These are phyloP conservation scores for Callinectes sapidus DNA, from an alignment of 2,888 invertebrate genomes.

Conservation along the genomic window DNA sequence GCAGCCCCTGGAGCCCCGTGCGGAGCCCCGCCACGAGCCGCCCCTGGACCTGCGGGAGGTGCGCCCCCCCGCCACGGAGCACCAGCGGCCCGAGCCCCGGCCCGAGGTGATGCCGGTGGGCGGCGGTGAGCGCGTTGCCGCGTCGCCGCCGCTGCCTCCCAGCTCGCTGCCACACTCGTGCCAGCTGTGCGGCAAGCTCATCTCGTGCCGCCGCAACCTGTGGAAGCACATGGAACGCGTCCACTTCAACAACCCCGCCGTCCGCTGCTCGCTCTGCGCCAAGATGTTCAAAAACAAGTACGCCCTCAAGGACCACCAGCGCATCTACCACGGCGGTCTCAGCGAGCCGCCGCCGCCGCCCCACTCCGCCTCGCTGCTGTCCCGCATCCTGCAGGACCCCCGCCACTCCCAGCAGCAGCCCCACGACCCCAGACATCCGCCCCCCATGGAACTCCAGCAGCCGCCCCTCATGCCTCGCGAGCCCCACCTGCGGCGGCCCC, in stretches of 20 bases:
- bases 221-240: conserved; percentile 73
- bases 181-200: conserved; percentile 72
- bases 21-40: conserved; percentile 53
- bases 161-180: conserved; percentile 72
- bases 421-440: conserved; percentile 55
- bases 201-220: conserved; percentile 72
- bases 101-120: conserved; percentile 44
- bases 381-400: conserved; percentile 72
- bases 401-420: conserved; percentile 64
- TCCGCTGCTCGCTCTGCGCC: conserved; percentile 72
- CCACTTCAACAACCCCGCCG: conserved; percentile 73
- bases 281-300: conserved; percentile 73
- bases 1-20: neutral
- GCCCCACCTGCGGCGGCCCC: conserved; percentile 63
- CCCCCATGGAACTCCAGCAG: conserved; percentile 56
- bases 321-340: conserved; percentile 72
- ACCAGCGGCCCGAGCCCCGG: conserved; percentile 36
- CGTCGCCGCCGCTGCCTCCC: conserved; percentile 71
- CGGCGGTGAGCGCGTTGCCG: conserved; percentile 45
- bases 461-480: conserved; percentile 63
- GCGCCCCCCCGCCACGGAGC: conserved; percentile 29
- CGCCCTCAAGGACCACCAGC: conserved; percentile 72
- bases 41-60: conserved; percentile 61
- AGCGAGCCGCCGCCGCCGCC: conserved; percentile 71
- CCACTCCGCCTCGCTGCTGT: conserved; percentile 67